phyloP scores from a whole-genome alignment of 2,113 vertebrate genomes.

The Mastomys natalensis region DNA sequence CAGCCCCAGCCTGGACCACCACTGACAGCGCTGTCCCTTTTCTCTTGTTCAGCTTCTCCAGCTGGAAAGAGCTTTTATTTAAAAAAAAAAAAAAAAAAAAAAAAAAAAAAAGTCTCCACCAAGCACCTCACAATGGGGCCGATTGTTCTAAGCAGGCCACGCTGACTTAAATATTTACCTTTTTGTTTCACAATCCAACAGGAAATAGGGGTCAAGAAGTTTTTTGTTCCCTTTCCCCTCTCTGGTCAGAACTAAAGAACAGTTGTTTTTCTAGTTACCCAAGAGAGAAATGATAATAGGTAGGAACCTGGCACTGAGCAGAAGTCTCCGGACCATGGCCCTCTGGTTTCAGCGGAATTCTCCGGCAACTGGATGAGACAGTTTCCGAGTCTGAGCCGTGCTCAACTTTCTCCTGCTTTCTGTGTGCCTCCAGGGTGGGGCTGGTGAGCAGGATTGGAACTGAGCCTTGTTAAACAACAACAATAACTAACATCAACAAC shows the following conservation, averaged over 20 bases:
- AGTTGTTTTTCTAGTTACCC: slow-evolving; percentile 70
- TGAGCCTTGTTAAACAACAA: neutral
- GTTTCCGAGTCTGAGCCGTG: neutral
- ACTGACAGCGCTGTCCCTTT: slow-evolving; percentile 74
- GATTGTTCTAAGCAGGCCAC: slow-evolving; percentile 79
- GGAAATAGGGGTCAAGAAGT: slow-evolving; percentile 85
- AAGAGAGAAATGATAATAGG: slow-evolving; percentile 52
- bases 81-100: slow-evolving; percentile 59
- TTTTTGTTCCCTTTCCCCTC: slow-evolving; percentile 75
- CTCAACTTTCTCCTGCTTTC: neutral
- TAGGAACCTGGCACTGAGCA: slow-evolving; percentile 75
- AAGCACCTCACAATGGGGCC: slow-evolving; percentile 72
- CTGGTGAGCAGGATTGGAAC: neutral
- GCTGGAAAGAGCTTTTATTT: slow-evolving; percentile 85
- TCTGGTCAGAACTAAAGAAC: slow-evolving; percentile 76
- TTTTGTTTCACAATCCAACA: slow-evolving; percentile 89
- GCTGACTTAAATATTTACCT: slow-evolving; percentile 88
- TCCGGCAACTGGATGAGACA: neutral
- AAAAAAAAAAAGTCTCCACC: slow-evolving; percentile 62
- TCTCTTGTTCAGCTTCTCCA: slow-evolving; percentile 83
- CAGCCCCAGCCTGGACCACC: slow-evolving; percentile 58
- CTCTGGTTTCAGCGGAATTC: slow-evolving; percentile 8
- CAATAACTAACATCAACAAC: neutral
- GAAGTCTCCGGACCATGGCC: slow-evolving; percentile 21
- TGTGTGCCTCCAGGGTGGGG: neutral